A percentile compares a stretch with the other conserved stretches of the same genome.
These are phyloP conservation scores for Emydocephalus ijimae DNA, from an alignment of 2,113 vertebrate genomes.

Conservation along the genomic window DNA sequence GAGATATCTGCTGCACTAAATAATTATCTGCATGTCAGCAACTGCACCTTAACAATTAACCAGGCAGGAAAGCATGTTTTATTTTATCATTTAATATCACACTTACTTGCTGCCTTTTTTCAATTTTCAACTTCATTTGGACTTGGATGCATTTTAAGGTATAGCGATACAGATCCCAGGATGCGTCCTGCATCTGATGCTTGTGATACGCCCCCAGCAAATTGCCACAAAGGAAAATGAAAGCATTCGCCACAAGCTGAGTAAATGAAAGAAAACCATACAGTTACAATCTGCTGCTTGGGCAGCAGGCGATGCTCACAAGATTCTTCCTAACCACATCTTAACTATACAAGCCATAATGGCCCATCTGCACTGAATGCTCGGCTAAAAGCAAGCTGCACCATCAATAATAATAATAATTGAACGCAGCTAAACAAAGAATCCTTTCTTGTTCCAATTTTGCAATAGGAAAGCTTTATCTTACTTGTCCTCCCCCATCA, in stretches of 20 bases:
- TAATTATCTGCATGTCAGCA: background rate
- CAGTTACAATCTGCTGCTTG: background rate
- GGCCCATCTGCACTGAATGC: background rate
- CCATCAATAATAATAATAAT: background rate
- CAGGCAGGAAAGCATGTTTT: background rate
- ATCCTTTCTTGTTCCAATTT: background rate
- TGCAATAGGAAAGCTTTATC: background rate
- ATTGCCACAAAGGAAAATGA: conserved; percentile 88
- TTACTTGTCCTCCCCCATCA: background rate
- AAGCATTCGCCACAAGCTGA: conserved; percentile 85
- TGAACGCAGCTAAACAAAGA: background rate
- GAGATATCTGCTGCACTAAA: too few species aligned
- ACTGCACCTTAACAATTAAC: background rate
- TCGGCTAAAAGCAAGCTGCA: background rate
- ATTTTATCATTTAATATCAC: background rate
- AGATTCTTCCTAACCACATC: background rate
- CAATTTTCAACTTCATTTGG: conserved; percentile 90
- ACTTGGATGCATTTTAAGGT: conserved; percentile 87
- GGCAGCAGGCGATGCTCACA: background rate
- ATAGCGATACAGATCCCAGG: conserved; percentile 87
- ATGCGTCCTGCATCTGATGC: conserved; percentile 88
- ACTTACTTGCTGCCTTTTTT: conserved; percentile 94
- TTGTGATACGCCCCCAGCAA: conserved; percentile 92
- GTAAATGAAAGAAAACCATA: conserved; percentile 21
- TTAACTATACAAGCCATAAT: background rate